These are phyloP conservation scores for Tyria jacobaeae DNA, from an alignment of 2,888 invertebrate genomes.

Conservation along the genomic window DNA sequence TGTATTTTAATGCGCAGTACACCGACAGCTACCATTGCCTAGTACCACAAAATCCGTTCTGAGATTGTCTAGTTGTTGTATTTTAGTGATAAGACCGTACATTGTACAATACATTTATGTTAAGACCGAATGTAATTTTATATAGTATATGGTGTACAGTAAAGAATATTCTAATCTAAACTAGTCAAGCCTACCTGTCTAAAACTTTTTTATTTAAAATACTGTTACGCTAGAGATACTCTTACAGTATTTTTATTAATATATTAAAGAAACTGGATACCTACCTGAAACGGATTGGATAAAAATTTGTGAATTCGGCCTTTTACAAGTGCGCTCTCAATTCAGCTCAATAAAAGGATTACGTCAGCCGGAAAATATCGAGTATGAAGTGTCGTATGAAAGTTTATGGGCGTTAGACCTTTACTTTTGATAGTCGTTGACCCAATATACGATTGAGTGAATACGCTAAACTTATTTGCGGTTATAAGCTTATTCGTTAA, in stretches of 20 bases:
- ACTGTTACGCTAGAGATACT: background rate
- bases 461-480: background rate
- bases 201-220: too few relatives aligned
- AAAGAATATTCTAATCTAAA: too few relatives aligned
- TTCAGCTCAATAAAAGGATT: constrained; percentile 25
- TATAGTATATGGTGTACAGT: too few relatives aligned
- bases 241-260: background rate
- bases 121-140: too few relatives aligned
- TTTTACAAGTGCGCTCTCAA: constrained; percentile 13
- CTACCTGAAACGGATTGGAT: background rate
- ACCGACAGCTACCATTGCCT: too few relatives aligned
- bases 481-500: background rate
- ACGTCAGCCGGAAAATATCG: constrained; percentile 32
- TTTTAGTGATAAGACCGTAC: too few relatives aligned
- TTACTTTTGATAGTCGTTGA: constrained; percentile 10
- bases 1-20: too few relatives aligned
- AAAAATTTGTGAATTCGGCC: constrained; percentile 1
- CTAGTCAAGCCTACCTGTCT: too few relatives aligned
- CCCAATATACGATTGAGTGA: constrained; percentile 5
- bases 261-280: background rate
- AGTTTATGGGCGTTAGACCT: constrained; percentile 7
- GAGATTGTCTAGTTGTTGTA: too few relatives aligned
- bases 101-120: too few relatives aligned
- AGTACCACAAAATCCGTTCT: too few relatives aligned
- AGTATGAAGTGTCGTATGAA: constrained; percentile 8